A percentile compares a stretch with the other conserved stretches of the same genome.
These are phyloP conservation scores for Thunnus albacares DNA, from an alignment of 2,797 vertebrate genomes.

Conservation along the genomic window DNA sequence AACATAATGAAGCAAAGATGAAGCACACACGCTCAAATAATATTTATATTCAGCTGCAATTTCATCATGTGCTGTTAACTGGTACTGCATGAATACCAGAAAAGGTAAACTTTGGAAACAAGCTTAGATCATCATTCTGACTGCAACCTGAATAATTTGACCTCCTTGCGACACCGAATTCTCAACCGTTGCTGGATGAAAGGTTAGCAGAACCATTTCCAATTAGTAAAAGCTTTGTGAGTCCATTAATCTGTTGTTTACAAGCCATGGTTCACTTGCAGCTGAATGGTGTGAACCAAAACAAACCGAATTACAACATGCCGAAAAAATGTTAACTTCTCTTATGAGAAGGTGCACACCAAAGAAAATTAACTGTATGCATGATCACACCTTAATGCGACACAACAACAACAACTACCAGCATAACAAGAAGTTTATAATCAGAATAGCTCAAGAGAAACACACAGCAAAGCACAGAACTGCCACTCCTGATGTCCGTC, in stretches of 20 bases:
- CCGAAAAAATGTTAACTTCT: conserved; percentile 1
- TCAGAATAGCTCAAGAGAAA: conserved; percentile 9
- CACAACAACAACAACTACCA: background rate
- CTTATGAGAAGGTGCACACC: conserved; percentile 1
- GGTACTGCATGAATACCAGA: conserved; percentile 1
- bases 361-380: background rate
- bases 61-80: background rate
- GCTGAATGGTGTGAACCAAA: conserved; percentile 13
- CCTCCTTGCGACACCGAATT: background rate
- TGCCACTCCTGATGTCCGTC: conserved; percentile 9
- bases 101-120: background rate
- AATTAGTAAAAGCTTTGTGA: conserved; percentile 2
- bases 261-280: background rate
- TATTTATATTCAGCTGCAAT: conserved; percentile 5
- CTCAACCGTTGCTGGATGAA: background rate
- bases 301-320: conserved; percentile 32
- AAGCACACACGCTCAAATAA: background rate
- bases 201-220: background rate
- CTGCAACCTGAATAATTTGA: background rate
- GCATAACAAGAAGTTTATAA: background rate
- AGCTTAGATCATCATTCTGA: background rate
- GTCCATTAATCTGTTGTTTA: conserved; percentile 27
- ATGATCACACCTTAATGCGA: background rate
- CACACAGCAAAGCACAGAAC: background rate
- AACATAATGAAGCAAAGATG: background rate